phyloP scores from a whole-genome alignment of 2,113 vertebrate species.

The Rhinoderma darwinii region DNA sequence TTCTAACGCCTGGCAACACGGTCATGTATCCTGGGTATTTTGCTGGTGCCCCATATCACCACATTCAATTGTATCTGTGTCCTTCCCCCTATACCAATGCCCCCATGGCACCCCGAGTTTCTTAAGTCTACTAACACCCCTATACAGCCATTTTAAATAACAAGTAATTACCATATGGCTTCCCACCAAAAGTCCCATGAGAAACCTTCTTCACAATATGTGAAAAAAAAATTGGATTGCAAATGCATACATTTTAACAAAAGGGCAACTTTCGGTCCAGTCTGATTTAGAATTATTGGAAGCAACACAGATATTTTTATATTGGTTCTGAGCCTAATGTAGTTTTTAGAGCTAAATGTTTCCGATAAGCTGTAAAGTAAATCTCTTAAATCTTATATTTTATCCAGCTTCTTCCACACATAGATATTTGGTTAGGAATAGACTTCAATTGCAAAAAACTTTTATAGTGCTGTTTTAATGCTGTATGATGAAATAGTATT shows the following conservation, averaged over 20 bases:
- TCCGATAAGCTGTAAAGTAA: slow-evolving; percentile 40
- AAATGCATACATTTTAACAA: slow-evolving; percentile 3
- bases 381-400: slow-evolving; percentile 34
- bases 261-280: neutral
- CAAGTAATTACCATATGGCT: neutral
- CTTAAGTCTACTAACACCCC: no score
- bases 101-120: no score
- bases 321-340: slow-evolving; percentile 38
- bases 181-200: neutral
- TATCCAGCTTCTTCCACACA: neutral
- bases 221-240: neutral
- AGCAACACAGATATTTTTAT: neutral
- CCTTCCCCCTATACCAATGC: no score
- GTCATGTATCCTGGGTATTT: no score
- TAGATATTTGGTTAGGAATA: slow-evolving; percentile 4
- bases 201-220: neutral
- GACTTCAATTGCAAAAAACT: neutral
- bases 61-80: no score
- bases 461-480: slow-evolving; percentile 14
- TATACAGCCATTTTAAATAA: neutral
- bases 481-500: slow-evolving; percentile 5
- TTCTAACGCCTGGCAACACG: no score
- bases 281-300: slow-evolving; percentile 35
- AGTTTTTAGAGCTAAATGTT: slow-evolving; percentile 44
- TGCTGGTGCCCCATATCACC: no score